These are phyloP conservation scores for Glyptemys insculpta DNA, from an alignment of 2,797 vertebrate species.

Conservation along the genomic window DNA sequence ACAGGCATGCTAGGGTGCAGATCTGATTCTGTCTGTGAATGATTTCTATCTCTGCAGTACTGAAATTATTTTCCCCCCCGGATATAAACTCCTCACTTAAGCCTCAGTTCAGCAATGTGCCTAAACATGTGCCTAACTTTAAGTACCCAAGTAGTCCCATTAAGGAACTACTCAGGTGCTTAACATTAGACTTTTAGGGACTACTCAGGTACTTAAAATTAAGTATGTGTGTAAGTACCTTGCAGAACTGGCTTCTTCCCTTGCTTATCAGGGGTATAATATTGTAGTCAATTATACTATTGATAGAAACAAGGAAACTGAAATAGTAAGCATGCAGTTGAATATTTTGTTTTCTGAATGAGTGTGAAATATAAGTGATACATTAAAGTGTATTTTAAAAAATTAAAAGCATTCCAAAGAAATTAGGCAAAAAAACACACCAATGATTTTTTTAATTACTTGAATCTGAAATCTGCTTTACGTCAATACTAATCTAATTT, in stretches of 20 bases:
- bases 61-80: neutral
- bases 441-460: neutral
- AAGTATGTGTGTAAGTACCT: neutral
- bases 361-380: neutral
- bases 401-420: neutral
- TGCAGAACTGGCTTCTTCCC: neutral
- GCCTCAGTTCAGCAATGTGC: neutral
- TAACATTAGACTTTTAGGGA: neutral
- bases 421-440: slow-evolving; percentile 1
- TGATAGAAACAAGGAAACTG: neutral
- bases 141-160: neutral
- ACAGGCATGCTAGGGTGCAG: fast-evolving
- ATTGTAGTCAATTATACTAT: neutral
- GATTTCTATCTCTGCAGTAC: neutral
- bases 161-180: neutral
- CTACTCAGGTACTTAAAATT: neutral
- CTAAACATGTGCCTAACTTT: neutral
- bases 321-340: neutral
- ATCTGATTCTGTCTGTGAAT: neutral
- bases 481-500: neutral
- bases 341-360: neutral
- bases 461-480: neutral
- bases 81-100: too few relatives aligned
- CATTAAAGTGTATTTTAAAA: neutral
- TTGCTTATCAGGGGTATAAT: neutral